Evolutionary conservation across 2,797 vertebrate species (phyloP), one percentile per base, ranked within the genome.

Genomic region (Darevskia mixta): DNA sequence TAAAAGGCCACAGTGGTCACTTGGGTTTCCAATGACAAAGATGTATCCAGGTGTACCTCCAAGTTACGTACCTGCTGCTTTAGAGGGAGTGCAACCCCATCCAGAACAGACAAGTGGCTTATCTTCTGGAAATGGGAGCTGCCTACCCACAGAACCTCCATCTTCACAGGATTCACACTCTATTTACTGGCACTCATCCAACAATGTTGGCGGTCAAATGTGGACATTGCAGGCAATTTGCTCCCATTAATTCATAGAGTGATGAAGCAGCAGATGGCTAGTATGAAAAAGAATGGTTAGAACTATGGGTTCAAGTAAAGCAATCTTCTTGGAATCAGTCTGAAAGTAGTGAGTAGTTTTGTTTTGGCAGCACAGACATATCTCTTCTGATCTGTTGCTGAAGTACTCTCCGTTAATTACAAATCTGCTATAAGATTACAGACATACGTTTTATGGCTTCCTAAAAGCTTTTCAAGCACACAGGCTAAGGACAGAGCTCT

Each of bases 321-420:
- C 23, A 17, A 45, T 89, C 35, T 55, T 87, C 81, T 15, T 87
- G 81, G 49, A 85, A 83, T 83, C 11, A 82, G 15, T 73, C 73
- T 87, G 0, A 72, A 82, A 86, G 4, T 29, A 64, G 35, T 35
- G 25, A 83, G 0, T 15, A 76, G 6, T n/a, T 76, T 83, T 85
- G 81, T 20, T 90, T 81, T 17, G 76, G 25, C 41, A 86, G 10
- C 4, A 2, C 85, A 87, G 41, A 61, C 9, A 18, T 0, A 9
- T 1, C 78, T 38, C 9, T 17, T 0, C 0, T 64, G 61, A 2
- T 73, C 43, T 91, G 38, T 78, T 66, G 11, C 15, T 88, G 69
- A 8, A 5, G 0, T 35, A 64, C 9, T 23, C 38, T 75, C 55
- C 0, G 0, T 43, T 64, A 61, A 82, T 79, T 67, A 82, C 15